Base-by-base conservation (phyloP, 35 echinoderm and acorn worm species). In the Nesometra sesokonis region DNA sequence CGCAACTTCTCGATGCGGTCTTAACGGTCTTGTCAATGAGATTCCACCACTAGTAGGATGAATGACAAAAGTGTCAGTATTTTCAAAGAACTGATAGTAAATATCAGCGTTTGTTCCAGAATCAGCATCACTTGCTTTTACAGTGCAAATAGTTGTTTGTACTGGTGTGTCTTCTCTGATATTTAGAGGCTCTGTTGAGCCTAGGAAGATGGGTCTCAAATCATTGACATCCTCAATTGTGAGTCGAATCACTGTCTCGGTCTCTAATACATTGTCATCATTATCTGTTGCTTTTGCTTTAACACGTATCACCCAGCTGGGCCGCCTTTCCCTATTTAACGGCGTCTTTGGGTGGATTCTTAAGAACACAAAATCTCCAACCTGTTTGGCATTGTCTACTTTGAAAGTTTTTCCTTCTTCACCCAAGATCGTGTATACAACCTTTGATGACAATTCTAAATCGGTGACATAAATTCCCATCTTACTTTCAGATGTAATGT, bases 11-110 rank as follows among this genome's bases (percentile, higher is more conserved):
- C 77, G 35, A 35, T 94, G 83, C 78, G 88, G 46, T 67, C 52
- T 67, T 40, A 99, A 82, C 21, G 92, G 90, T 86, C 90, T 92
- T 17, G 96, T 99, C 19, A 99, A 77, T 11, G 93, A 92, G 9
- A 99, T 93, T 15, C 91, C 93, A 19, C 96, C 96, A 87, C 93
- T 99, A 34, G 96, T 94, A 17, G 96, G 93, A 77, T 99, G 96
- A n/a, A 99, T 99, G 29, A 93, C 96, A 94, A 99, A 99, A 33
- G 80, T 32, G 67, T 94, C 85, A 35, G 92, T 92, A 29, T 88
- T 47, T 80, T 84, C 80, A 32, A 89, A 87, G 39, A 99, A 91
- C 80, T 93, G 93, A 57, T 99, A 99, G 76, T 99, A 99, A 35
- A 99, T 90, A 80, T 99, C 96, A n/a, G 93, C 96, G 78, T 99